These are phyloP conservation scores for Tortrix viridana DNA, from an alignment of 2,888 invertebrate species.

Conservation along the genomic window DNA sequence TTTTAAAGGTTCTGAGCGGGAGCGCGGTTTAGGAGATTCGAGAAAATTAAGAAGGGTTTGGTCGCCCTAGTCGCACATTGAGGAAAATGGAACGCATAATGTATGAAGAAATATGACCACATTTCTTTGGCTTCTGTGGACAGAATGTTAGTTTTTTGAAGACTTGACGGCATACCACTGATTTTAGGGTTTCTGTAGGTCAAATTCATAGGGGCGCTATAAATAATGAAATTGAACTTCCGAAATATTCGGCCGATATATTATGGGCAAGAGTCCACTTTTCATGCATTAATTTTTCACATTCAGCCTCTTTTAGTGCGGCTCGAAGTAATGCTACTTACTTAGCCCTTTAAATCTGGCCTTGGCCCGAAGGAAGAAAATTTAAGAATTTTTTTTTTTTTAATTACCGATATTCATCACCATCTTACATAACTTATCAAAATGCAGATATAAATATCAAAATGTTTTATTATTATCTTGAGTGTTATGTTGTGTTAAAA, in stretches of 20 bases:
- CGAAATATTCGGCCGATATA: conserved; percentile 29
- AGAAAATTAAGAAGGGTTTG: conserved; percentile 17
- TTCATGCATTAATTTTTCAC: conserved; percentile 22
- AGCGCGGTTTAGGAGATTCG: conserved; percentile 8
- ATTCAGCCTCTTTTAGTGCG: conserved; percentile 5
- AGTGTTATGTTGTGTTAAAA: too few relatives aligned
- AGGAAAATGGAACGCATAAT: conserved; percentile 8
- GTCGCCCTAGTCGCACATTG: conserved; percentile 8
- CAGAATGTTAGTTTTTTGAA: background rate
- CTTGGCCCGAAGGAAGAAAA: too few relatives aligned
- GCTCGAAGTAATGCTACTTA: too few relatives aligned
- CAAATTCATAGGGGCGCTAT: conserved; percentile 28
- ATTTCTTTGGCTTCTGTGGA: background rate
- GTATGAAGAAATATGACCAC: background rate
- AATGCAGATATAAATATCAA: too few relatives aligned
- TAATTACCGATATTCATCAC: too few relatives aligned
- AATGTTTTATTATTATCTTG: too few relatives aligned
- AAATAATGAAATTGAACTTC: conserved; percentile 30
- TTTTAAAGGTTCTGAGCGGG: conserved; percentile 23
- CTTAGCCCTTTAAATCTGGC: too few relatives aligned
- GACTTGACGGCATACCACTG: background rate
- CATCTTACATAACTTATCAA: too few relatives aligned
- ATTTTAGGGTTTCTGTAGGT: conserved; percentile 11
- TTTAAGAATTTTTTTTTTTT: too few relatives aligned
- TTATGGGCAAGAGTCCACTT: conserved; percentile 26